Evolutionary conservation across 23 tunicate genomes (phyloP).

Genomic region (Phallusia fumigata): DNA sequence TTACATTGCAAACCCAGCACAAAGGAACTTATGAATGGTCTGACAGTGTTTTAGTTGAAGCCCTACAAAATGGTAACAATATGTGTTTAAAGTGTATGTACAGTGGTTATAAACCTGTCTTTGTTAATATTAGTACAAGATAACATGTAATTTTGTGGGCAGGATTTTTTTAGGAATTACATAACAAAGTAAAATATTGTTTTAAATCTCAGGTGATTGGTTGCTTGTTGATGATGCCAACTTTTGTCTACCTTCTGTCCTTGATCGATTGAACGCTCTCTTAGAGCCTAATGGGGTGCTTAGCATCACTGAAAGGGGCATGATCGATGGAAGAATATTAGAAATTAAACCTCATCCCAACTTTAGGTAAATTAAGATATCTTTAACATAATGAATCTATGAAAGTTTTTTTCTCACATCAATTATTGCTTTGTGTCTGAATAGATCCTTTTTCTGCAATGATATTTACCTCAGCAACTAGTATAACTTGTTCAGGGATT

Average conservation of each 20-base stretch:
- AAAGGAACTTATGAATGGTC: conserved; percentile 75
- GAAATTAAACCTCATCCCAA: conserved; percentile 75
- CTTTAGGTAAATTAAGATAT: conserved; percentile 58
- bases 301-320: conserved; percentile 85
- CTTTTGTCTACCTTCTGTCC: conserved; percentile 85
- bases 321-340: conserved; percentile 61
- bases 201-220: conserved; percentile 78
- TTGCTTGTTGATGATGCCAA: conserved; percentile 85
- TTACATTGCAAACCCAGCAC: not conserved
- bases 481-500: too few species aligned
- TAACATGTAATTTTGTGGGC: too few species aligned
- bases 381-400: too few species aligned
- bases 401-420: too few species aligned
- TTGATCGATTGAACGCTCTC: conserved; percentile 86
- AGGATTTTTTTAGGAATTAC: too few species aligned
- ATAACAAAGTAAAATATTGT: not conserved
- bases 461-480: too few species aligned
- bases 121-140: too few species aligned
- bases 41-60: conserved; percentile 76
- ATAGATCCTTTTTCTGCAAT: too few species aligned
- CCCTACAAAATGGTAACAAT: conserved; percentile 40
- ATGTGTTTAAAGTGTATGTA: too few species aligned
- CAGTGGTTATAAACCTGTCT: too few species aligned
- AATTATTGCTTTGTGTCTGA: too few species aligned
- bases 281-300: conserved; percentile 84